Base-by-base conservation (phyloP, 2,797 vertebrate genomes). In the Lemur catta region DNA sequence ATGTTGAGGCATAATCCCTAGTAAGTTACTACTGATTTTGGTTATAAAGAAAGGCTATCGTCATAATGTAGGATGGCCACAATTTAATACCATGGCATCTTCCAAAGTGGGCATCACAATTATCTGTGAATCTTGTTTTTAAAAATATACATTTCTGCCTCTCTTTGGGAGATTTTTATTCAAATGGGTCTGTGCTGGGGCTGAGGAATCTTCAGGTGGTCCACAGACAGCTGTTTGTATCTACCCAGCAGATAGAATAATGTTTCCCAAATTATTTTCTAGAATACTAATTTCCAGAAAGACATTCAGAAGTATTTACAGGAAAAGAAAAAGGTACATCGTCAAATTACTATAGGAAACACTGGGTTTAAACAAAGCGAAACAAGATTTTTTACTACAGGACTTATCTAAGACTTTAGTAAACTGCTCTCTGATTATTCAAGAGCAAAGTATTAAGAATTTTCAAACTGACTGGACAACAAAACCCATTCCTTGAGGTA, bases 401-500 rank as follows among this genome's bases (percentile, higher is more conserved):
- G 30, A 81, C 10, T 92, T 65, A 92, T 6, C 35, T 4, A 22
- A 87, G 50, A 67, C 35, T 94, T 69, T 61, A 92, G 41, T 67
- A 65, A 93, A 55, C 10, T 86, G 33, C n/a, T 93, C 33, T 89
- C 76, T 74, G 14, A 52, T 67, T 79, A 86, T 30, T 94, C 24
- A 82, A 85, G 33, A 76, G 35, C 15, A 38, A 85, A 93, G 43
- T 79, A 85, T 28, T 78, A 75, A 95, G 20, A 91, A 79, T 84
- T 91, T 72, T 50, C 35, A 93, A 84, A 80, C 15, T 61, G 81
- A 76, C 6, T 94, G 38, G 7, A 81, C 28, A 79, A 90, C 11
- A 78, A 94, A 96, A 87, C 4, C 7, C 26, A 94, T 97, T 93
- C 82, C 93, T 78, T 30, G 24, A 89, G 28, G 41, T 50, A 87